A percentile compares a stretch with the other conserved stretches of the same genome.
Evolutionary conservation across 1,140 invertebrate genomes (phyloP).

Genomic region (Protaetia brevitarsis): DNA sequence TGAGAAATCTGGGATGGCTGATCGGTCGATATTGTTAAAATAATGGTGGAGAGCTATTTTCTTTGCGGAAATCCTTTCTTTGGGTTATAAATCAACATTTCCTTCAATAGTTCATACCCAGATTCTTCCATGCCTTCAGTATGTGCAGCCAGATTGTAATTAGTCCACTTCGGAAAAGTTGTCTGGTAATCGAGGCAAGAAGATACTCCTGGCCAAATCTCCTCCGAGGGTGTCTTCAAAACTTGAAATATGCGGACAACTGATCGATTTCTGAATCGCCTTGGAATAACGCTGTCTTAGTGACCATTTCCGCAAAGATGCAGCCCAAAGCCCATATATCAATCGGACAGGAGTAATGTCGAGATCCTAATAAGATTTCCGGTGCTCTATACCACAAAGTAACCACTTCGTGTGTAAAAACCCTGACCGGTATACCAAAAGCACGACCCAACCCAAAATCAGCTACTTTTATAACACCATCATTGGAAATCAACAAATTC

Average conservation of each 20-base stretch:
- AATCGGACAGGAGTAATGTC: conserved; percentile 85
- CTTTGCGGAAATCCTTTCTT: conserved; percentile 70
- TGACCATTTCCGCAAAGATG: conserved; percentile 92
- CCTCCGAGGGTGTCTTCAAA: conserved; percentile 75
- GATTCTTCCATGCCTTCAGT: conserved; percentile 59
- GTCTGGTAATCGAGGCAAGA: conserved; percentile 80
- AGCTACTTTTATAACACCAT: conserved; percentile 65
- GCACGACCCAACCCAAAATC: conserved; percentile 96
- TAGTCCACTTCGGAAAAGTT: conserved; percentile 79
- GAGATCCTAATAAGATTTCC: conserved; percentile 84
- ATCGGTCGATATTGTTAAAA: conserved; percentile 53
- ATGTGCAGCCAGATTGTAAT: conserved; percentile 61
- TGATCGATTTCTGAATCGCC: conserved; percentile 95
- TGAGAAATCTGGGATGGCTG: conserved; percentile 32
- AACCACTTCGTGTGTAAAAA: conserved; percentile 98
- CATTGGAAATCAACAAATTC: conserved; percentile 89
- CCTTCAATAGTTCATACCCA: conserved; percentile 70
- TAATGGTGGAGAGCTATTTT: conserved; percentile 61
- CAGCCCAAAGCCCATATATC: conserved; percentile 96
- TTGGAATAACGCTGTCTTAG: conserved; percentile 84
- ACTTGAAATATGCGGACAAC: conserved; percentile 80
- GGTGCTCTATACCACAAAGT: too few species aligned
- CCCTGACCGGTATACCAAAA: conserved; percentile 90
- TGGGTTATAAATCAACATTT: conserved; percentile 80
- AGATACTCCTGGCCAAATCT: conserved; percentile 84